phyloP scores from a whole-genome alignment of 2,113 vertebrate species.

The Serranochromis macrocephalus region DNA sequence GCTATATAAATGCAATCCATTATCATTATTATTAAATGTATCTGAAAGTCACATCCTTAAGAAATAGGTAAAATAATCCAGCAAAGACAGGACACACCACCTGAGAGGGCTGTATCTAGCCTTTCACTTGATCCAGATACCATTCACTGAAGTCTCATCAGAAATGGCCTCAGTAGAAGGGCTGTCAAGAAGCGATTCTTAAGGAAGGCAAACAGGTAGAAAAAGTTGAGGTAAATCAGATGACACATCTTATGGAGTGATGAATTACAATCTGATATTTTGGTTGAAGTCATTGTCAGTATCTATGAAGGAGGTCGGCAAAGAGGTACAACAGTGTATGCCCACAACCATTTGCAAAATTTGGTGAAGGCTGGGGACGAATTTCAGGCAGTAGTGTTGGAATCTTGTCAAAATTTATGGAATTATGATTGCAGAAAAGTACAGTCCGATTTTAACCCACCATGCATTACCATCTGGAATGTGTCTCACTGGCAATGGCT shows the following conservation, averaged over 20 bases:
- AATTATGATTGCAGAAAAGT: neutral
- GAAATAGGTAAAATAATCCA: neutral
- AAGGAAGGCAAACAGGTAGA: neutral
- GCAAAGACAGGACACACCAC: neutral
- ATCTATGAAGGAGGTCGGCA: neutral
- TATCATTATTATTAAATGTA: rapidly evolving
- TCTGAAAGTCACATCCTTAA: neutral
- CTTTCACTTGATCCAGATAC: neutral
- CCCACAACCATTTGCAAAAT: neutral
- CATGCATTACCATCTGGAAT: neutral
- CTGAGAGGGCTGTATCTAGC: neutral
- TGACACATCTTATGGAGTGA: neutral
- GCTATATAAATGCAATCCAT: neutral
- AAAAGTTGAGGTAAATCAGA: neutral
- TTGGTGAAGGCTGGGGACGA: neutral
- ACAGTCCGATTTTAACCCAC: neutral
- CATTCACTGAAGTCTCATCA: neutral
- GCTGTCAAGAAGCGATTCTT: neutral
- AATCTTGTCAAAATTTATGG: neutral
- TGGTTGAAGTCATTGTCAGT: neutral
- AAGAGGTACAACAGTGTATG: neutral
- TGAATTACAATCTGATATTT: neutral
- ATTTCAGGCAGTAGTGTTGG: neutral
- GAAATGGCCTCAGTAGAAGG: neutral
- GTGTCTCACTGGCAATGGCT: neutral